These are phyloP conservation scores for Microtus pennsylvanicus DNA, from an alignment of 2,113 vertebrate species.

Conservation along the genomic window DNA sequence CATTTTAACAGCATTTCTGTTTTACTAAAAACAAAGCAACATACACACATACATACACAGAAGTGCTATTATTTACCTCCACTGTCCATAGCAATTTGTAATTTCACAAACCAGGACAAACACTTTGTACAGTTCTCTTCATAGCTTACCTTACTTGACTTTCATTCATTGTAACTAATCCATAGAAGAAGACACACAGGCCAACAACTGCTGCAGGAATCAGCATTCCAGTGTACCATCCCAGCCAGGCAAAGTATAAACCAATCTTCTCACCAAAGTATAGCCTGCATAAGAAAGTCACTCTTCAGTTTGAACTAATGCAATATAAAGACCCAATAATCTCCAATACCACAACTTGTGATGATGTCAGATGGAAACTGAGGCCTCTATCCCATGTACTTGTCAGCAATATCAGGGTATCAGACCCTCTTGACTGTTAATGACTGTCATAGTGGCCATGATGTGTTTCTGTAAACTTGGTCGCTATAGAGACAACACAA, in stretches of 20 bases:
- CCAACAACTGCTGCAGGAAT: constrained; percentile 98
- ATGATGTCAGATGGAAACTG: neutral
- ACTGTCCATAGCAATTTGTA: neutral
- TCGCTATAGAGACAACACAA: neutral
- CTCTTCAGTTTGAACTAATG: neutral
- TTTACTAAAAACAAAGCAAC: neutral
- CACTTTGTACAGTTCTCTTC: neutral
- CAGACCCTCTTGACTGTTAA: neutral
- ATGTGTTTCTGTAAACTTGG: neutral
- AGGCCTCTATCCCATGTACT: neutral
- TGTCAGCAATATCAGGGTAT: neutral
- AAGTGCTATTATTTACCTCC: neutral
- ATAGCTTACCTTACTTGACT: constrained; percentile 97
- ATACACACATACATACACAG: no score
- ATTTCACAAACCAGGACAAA: neutral
- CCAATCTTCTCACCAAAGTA: constrained; percentile 99
- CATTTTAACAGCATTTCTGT: neutral
- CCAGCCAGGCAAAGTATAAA: constrained; percentile 98
- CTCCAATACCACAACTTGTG: neutral
- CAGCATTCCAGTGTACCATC: constrained; percentile 99
- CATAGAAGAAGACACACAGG: constrained; percentile 98
- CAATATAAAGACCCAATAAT: neutral
- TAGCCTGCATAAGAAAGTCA: constrained; percentile 87
- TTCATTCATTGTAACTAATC: constrained; percentile 97
- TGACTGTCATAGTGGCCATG: neutral